phyloP scores from a whole-genome alignment of 2,113 vertebrate genomes.

The Tapirus terrestris region DNA sequence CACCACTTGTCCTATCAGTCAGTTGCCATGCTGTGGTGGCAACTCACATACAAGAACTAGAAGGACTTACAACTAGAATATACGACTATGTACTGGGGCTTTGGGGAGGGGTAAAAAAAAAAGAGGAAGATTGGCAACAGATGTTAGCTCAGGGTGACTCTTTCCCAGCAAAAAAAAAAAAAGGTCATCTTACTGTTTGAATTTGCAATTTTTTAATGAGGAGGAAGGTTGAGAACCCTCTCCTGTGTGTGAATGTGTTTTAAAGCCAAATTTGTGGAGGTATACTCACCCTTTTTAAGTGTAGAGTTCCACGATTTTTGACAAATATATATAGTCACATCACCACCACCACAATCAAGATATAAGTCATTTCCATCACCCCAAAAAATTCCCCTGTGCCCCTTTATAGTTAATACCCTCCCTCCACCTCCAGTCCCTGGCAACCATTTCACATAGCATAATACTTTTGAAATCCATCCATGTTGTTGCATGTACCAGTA shows the following conservation, averaged over 20 bases:
- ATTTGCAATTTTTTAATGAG: neutral
- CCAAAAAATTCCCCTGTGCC: neutral
- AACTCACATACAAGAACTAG: too few species aligned
- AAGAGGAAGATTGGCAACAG: too few species aligned
- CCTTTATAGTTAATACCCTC: neutral
- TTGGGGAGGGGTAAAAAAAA: too few species aligned
- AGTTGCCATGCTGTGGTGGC: too few species aligned
- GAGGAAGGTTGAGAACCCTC: neutral
- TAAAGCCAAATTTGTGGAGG: neutral
- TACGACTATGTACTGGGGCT: too few species aligned
- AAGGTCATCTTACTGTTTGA: neutral
- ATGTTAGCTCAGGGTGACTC: too few species aligned
- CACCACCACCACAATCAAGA: neutral
- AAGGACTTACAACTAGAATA: too few species aligned
- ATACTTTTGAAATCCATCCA: slow-evolving; percentile 27
- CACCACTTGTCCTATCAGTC: too few species aligned
- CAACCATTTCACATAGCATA: neutral
- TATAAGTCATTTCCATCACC: neutral
- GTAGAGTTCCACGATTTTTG: neutral
- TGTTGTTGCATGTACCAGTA: neutral
- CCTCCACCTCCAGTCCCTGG: neutral
- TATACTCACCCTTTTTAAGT: neutral
- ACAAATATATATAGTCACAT: neutral
- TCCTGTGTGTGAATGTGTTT: neutral
- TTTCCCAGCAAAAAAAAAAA: too few species aligned